Base-by-base conservation (phyloP, 1,140 invertebrate genomes). In the Calephelis nemesis region DNA sequence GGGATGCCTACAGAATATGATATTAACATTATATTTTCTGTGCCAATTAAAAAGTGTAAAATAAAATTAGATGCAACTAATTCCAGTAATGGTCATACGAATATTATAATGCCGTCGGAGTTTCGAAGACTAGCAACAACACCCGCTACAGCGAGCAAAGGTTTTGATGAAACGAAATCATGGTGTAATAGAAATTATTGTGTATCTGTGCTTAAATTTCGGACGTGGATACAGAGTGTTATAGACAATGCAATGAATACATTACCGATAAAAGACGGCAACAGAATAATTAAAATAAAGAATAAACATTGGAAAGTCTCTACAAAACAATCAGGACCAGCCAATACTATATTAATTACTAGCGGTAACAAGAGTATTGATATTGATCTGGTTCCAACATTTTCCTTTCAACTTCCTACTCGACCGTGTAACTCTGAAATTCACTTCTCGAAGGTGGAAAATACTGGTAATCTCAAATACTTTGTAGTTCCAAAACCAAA, bases 401-500 rank as follows among this genome's bases (percentile, higher is more conserved):
- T 84, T 69, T 52, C 54, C 39, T 83, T 84, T 68, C 12, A 71
- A 13, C 60, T 81, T n/a, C 81, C 76, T n/a, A 79, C 73, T 66
- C 67, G 54, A 58, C 81, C 81, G 4, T 40, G 30, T 39, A 30
- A 67, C 54, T 77, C 75, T 30, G 74, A 71, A 50, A 69, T 83
- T 60, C 60, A 70, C 52, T 83, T 83, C 66, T 7, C 40, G 0
- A 79, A 79, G 72, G 60, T 78, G 7, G 47, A 62, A 42, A 12
- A 63, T 7, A 76, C 74, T 6, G 75, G 74, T 15, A 65, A 71
- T 4, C 54, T 64, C 42, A 12, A 67, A 58, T 84, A 81, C 69
- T 84, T 81, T 75, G 73, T 81, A 62, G 81, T 83, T 54, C 82
- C 82, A 39, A 84, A 84, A 74, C 79, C 81, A 50, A 76, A 62